phyloP scores from a whole-genome alignment of 2,888 invertebrate species.

The Eupeodes latifasciatus region DNA sequence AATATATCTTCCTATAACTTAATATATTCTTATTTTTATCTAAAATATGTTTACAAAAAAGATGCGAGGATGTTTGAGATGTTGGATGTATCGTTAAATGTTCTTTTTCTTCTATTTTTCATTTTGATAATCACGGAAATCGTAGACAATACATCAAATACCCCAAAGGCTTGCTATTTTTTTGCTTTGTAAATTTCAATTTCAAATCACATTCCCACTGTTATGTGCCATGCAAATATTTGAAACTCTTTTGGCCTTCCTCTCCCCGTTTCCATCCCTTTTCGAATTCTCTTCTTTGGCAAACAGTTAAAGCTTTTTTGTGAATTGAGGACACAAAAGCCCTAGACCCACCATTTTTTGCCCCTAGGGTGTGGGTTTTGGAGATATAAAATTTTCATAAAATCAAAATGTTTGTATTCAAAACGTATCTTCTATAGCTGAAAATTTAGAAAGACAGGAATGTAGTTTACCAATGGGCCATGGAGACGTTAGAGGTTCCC shows the following conservation, averaged over 20 bases:
- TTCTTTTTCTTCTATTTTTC: constrained; percentile 6
- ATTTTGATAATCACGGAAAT: constrained; percentile 60
- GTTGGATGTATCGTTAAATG: constrained; percentile 22
- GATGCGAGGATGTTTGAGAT: constrained; percentile 4
- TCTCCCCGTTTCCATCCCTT: neutral
- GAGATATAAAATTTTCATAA: constrained; percentile 57
- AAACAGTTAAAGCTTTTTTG: neutral
- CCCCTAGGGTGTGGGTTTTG: neutral
- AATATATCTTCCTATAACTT: no score
- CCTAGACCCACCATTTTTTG: neutral
- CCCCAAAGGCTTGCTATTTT: constrained; percentile 51
- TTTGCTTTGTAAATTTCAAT: constrained; percentile 64
- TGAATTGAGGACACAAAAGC: constrained; percentile 4
- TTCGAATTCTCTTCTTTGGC: neutral
- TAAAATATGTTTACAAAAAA: constrained; percentile 14
- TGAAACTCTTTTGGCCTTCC: neutral
- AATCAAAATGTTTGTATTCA: constrained; percentile 67
- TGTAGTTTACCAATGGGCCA: neutral
- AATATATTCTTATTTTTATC: neutral
- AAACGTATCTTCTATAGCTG: constrained; percentile 52
- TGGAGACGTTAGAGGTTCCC: constrained; percentile 10
- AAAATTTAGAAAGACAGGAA: constrained; percentile 21
- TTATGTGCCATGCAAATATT: constrained; percentile 39
- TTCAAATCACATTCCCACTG: constrained; percentile 59
- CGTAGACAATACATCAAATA: constrained; percentile 72